Conservation (phyloP, 2,113 vertebrate genomes). For the Mionectes macconnelli region DNA sequence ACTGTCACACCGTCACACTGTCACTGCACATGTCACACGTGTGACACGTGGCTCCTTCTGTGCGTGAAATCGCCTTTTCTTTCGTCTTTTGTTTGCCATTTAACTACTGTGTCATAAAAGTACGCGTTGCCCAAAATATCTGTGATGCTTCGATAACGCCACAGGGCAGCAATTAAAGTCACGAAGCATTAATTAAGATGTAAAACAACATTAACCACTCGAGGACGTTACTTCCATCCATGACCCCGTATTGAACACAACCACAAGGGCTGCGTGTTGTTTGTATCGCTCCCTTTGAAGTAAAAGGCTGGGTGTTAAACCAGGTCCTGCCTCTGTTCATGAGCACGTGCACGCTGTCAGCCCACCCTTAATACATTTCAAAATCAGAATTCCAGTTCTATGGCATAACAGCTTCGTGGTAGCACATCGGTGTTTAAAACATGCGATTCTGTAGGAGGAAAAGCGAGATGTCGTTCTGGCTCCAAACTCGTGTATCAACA, state of each 20-base stretch:
- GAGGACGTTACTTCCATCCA: not conserved
- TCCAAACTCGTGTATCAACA: not conserved
- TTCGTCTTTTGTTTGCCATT: not conserved
- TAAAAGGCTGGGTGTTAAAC: not conserved
- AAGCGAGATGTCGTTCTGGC: not conserved
- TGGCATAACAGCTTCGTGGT: rapidly evolving
- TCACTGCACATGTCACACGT: not conserved
- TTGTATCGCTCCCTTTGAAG: not conserved
- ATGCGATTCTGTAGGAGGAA: not conserved
- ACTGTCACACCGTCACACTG: not conserved
- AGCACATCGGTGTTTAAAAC: not conserved
- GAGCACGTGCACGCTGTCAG: not conserved
- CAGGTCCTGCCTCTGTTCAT: not conserved
- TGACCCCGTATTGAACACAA: not conserved
- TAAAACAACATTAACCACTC: not conserved
- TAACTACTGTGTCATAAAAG: not conserved
- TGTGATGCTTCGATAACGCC: not conserved
- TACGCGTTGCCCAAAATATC: not conserved
- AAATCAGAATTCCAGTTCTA: not conserved
- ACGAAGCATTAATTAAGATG: not conserved
- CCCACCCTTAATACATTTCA: not conserved
- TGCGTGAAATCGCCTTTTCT: not conserved
- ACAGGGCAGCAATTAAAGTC: conserved; percentile 16
- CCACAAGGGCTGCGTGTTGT: not conserved
- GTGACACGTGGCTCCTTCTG: not conserved